Base-by-base conservation (phyloP, 2,888 invertebrate genomes). In the Alloplasta piceator region DNA sequence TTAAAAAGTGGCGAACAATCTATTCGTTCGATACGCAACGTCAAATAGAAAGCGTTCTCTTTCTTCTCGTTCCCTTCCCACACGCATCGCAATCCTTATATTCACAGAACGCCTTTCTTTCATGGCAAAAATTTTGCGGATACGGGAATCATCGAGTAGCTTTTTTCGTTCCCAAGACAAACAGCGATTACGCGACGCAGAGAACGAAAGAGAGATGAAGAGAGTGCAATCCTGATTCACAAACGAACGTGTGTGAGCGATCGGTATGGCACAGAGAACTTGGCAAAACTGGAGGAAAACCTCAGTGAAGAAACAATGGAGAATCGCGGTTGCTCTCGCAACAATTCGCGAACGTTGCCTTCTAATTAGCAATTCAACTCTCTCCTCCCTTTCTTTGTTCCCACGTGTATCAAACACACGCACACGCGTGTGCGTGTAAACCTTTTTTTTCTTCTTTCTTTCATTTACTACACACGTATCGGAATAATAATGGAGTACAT, bases 351-450 rank as follows among this genome's bases (percentile, higher is more conserved):
- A 82, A 61, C 81, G 74, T 78, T 82, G 74, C 74, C 81, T 63
- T 61, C 71, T 82, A 82, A 82, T 82, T 82, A 78, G 78, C 78
- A 55, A 82, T 82, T 82, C 81, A 82, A 78, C 78, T 82, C 81
- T 82, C 81, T 80, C 81, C 74, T 82, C 78, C 81, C 78, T 78
- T 82, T 82, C 78, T 74, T 80, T 75, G 74, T 82, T 82, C 66
- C 68, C 74, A 46, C 74, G 74, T 70, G 74, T 70, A 75, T 61
- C 68, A 74, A 81, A 81, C 78, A 5, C 60, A 67, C 66, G 48
- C 67, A 56, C 68, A 74, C 78, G 78, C 78, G 5, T 60, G 61
- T 61, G 48, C 61, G 64, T 50, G 72, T 56, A n/a, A 70, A 41
- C 12, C 10, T 6, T 43, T 68, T 67, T 75, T 50, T 46, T 43